Base-by-base conservation (phyloP, 2,113 vertebrate species). In the Esox niger region DNA sequence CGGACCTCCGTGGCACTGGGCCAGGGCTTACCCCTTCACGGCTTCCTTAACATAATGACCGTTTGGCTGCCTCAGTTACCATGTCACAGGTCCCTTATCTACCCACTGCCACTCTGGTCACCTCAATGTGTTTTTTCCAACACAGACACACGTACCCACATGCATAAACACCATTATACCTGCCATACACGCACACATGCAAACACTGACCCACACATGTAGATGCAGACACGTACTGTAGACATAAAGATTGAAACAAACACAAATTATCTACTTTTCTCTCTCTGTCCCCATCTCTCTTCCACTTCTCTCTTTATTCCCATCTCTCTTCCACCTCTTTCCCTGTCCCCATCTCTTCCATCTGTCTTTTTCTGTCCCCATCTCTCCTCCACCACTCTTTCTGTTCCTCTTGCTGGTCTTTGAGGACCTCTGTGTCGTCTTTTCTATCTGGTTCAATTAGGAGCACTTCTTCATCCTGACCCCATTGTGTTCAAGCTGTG, bases 371-470 rank as follows among this genome's bases (percentile, higher is more conserved):
- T 43, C 17, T 29, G 13, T 54, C 30, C 27, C 21, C 10, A 21
- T 15, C 25, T 29, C 43, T 10, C 15, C 13, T 1, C 13, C 25
- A 8, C 62, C 11, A n/a, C 35, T n/a, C 26, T 15, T 23, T 75
- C 59, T 61, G 32, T 9, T 52, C 66, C 69, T 73, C 63, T 54
- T 3, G 1, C 15, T 38, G 35, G 62, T 80, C 80, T 76, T 72
- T 66, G 71, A 69, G 55, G 55, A 64, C 78, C 67, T 62, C 63
- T 60, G 82, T 74, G 76, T 85, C 80, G 77, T 84, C 80, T 84
- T 68, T 75, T 83, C 81, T 85, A 85, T 88, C 86, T 80, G 85
- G 82, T 88, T 86, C 84, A 88, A 88, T 88, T 90, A 88, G 86
- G 82, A 82, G 78, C 77, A 82, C 86, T 89, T 88, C 84, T 89